These are phyloP conservation scores for Autographa gamma DNA, from an alignment of 2,888 invertebrate genomes.

Conservation along the genomic window DNA sequence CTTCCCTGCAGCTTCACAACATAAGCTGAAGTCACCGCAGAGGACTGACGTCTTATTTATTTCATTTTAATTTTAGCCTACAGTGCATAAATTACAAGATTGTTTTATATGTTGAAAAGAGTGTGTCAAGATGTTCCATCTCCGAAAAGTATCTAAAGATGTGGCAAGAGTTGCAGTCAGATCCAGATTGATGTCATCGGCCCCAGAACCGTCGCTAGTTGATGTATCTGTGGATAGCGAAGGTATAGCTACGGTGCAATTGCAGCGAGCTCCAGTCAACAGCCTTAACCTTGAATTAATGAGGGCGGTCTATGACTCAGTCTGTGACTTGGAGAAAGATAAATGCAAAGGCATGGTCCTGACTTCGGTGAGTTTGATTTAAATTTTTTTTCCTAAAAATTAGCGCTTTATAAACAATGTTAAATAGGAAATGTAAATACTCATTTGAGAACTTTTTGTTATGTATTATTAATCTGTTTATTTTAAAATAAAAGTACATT, in stretches of 20 bases:
- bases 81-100: not conserved
- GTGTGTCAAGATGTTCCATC: conserved; percentile 20
- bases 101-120: not conserved
- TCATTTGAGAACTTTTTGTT: too few relatives aligned
- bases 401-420: too few relatives aligned
- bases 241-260: conserved; percentile 91
- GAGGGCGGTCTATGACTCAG: conserved; percentile 85
- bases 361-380: conserved; percentile 90
- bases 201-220: conserved; percentile 28
- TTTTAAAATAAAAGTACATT: too few relatives aligned
- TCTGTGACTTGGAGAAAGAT: conserved; percentile 89
- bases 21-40: not conserved
- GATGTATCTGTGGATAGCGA: conserved; percentile 76
- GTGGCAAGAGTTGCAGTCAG: not conserved
- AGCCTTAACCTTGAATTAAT: conserved; percentile 91
- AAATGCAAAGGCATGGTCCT: conserved; percentile 91
- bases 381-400: too few relatives aligned
- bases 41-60: not conserved
- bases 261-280: conserved; percentile 93
- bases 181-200: conserved; percentile 11
- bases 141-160: conserved; percentile 6
- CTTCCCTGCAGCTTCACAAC: not conserved
- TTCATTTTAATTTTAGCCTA: not conserved
- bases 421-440: too few relatives aligned
- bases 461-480: too few relatives aligned